Evolutionary conservation across 1,140 invertebrate species (phyloP).

Genomic region (Pectinophora gossypiella): DNA sequence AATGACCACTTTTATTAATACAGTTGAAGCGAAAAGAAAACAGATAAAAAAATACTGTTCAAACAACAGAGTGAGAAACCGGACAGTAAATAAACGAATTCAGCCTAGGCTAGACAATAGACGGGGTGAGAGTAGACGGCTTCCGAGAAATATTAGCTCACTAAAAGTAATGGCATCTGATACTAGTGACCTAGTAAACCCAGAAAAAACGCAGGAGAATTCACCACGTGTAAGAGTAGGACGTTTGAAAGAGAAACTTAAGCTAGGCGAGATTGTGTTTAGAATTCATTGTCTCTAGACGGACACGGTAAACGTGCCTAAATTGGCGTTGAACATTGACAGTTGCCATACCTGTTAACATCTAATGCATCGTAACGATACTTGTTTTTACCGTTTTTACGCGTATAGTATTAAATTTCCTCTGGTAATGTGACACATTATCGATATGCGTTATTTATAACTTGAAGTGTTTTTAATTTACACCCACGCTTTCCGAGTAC

Average conservation of each 20-base stretch:
- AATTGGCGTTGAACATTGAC: not conserved
- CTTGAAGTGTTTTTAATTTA: no score
- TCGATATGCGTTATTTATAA: no score
- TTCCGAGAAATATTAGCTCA: constrained; percentile 18
- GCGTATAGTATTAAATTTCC: no score
- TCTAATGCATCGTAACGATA: no score
- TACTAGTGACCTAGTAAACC: not conserved
- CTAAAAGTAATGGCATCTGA: not conserved
- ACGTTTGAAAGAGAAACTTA: not conserved
- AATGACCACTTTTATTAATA: not conserved
- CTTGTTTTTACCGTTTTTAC: not conserved
- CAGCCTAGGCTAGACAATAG: constrained; percentile 44
- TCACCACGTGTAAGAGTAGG: not conserved
- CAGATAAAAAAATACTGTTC: not conserved
- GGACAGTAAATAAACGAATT: constrained; percentile 54
- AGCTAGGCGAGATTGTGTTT: not conserved
- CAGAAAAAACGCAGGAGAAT: not conserved
- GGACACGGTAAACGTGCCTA: not conserved
- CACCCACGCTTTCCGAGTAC: no score
- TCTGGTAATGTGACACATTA: no score
- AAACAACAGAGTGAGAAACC: constrained; percentile 29
- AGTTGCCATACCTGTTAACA: not conserved
- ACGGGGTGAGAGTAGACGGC: constrained; percentile 44
- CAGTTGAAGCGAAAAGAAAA: not conserved
- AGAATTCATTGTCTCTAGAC: not conserved